phyloP scores from a whole-genome alignment of 2,888 invertebrate genomes.

The Netelia fuscicornis region DNA sequence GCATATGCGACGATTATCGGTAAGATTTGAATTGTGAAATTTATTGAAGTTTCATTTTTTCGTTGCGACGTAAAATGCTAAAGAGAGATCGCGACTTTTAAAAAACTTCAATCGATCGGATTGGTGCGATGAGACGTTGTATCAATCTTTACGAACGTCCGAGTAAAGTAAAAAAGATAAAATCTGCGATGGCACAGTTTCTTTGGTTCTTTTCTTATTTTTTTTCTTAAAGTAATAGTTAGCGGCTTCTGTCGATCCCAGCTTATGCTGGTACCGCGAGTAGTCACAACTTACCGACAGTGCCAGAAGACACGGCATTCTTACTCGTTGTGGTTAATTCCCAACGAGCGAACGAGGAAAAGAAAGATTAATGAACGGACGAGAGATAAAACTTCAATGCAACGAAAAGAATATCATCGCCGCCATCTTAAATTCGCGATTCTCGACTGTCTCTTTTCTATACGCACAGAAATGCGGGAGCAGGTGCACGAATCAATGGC shows the following conservation, averaged over 20 bases:
- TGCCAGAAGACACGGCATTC: constrained; percentile 43
- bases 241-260: constrained; percentile 20
- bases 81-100: too few relatives aligned
- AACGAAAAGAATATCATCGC: constrained; percentile 31
- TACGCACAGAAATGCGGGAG: constrained; percentile 73
- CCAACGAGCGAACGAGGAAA: constrained; percentile 23
- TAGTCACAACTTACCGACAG: constrained; percentile 2
- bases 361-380: constrained; percentile 53
- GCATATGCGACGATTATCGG: too few relatives aligned
- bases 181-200: constrained; percentile 4
- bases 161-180: constrained; percentile 17
- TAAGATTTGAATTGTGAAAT: too few relatives aligned
- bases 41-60: too few relatives aligned
- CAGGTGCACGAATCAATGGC: constrained; percentile 76
- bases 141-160: neutral
- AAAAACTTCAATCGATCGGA: too few relatives aligned
- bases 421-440: constrained; percentile 38
- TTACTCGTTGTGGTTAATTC: constrained; percentile 49
- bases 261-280: neutral
- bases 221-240: constrained; percentile 14
- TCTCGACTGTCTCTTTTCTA: constrained; percentile 36
- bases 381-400: constrained; percentile 16
- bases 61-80: too few relatives aligned
- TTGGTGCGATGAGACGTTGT: neutral
- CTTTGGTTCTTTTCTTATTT: constrained; percentile 31